Base-by-base conservation (phyloP, 2,888 invertebrate species). In the Lasioglossum zephyrum region DNA sequence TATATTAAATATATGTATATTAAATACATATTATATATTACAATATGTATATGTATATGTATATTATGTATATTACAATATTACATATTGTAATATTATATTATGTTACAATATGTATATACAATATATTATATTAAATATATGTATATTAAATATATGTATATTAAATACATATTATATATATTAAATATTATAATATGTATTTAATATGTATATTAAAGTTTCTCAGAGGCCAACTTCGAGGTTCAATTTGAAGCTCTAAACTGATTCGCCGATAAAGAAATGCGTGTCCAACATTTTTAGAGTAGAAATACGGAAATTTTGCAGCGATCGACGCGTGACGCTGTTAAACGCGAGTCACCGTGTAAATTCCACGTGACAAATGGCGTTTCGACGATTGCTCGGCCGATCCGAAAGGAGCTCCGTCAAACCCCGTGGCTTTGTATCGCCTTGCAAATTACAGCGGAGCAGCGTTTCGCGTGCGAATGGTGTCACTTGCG, bases 401-500 rank as follows among this genome's bases (percentile, higher is more conserved):
- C 13, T n/a, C 16, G 36, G 53, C 26, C 39, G 49, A 39, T 69
- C 18, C 22, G 16, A 18, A 47, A 9, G 18, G 26, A 63, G 44
- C n/a, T 41, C 49, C 44, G 26, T 53, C 36, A 18, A 53, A 36
- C 66, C 9, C 36, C 66, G 66, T 66, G 75, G 60, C 70, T 80
- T 73, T 41, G n/a, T 36, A 57, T 75, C 69, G n/a, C 41, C 70
- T 47, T n/a, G 26, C 70, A 81, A 63, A 78, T 75, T 44, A 49
- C 39, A 39, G 36, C 16, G 60, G 72, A 36, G 66, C 49, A 16
- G 41, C 36, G 36, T 75, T 75, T 41, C 49, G n/a, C 41, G 53
- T 77, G 49, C 26, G 81, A 77, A 75, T 70, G 75, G 70, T 73
- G 78, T 81, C 81, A 81, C 84, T 77, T 49, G 79, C 47, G 77